A percentile compares a stretch with the other conserved stretches of the same genome.
These are phyloP conservation scores for Epinotia brunnichana DNA, from an alignment of 2,888 invertebrate species.

Conservation along the genomic window DNA sequence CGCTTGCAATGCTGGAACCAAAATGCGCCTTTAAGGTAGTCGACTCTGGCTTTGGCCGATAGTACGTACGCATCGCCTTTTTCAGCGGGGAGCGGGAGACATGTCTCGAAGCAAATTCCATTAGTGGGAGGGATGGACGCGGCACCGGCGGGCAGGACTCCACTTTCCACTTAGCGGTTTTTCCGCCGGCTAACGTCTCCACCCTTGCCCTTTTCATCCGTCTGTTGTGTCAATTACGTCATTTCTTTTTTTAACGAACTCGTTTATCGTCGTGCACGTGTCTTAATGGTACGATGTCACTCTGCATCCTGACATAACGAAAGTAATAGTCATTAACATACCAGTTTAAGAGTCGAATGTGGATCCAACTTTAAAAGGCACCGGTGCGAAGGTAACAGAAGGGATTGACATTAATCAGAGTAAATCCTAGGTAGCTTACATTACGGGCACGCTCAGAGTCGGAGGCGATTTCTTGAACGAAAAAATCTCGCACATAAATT, in stretches of 20 bases:
- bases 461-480: constrained; percentile 59
- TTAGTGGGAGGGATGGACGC: constrained; percentile 58
- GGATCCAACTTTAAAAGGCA: constrained; percentile 53
- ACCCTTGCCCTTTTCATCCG: constrained; percentile 44
- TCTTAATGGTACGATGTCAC: constrained; percentile 3
- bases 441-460: constrained; percentile 50
- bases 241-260: constrained; percentile 36
- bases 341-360: constrained; percentile 44
- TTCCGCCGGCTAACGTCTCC: constrained; percentile 52
- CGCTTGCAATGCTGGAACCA: too few species aligned
- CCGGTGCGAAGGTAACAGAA: constrained; percentile 51
- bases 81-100: constrained; percentile 51
- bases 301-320: not conserved
- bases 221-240: constrained; percentile 47
- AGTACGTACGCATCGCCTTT: constrained; percentile 50
- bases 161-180: constrained; percentile 64
- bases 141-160: constrained; percentile 55
- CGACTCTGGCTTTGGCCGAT: too few species aligned
- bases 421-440: constrained; percentile 55
- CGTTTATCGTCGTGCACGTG: constrained; percentile 9
- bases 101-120: constrained; percentile 63
- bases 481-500: constrained; percentile 63
- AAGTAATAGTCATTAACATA: constrained; percentile 34
- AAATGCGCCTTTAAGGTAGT: too few species aligned
- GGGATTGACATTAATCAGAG: constrained; percentile 58